Conservation (phyloP, 2,888 invertebrate species). For the Heteromyza rotundicornis region DNA sequence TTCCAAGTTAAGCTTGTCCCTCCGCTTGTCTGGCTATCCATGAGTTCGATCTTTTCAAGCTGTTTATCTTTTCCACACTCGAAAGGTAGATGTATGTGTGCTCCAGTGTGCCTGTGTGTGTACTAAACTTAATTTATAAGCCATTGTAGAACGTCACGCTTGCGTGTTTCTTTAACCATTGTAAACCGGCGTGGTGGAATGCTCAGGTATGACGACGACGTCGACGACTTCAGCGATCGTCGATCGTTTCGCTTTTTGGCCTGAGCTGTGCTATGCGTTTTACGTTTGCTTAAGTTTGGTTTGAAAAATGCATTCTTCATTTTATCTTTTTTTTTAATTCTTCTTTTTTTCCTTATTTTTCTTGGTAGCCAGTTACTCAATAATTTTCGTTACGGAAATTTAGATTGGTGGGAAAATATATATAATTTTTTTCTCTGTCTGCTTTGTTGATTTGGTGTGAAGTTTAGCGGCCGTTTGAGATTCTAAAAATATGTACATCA, state of each 20-base stretch:
- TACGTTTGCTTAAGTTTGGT: background rate
- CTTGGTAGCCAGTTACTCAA: constrained; percentile 6
- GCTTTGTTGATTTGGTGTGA: background rate
- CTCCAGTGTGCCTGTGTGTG: background rate
- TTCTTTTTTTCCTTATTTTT: background rate
- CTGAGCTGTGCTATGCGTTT: background rate
- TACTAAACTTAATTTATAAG: constrained; percentile 15
- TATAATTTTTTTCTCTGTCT: background rate
- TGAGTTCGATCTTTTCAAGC: background rate
- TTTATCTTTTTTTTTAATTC: constrained; percentile 9
- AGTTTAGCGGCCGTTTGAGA: background rate
- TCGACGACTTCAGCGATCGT: background rate
- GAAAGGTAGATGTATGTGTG: background rate
- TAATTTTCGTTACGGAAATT: constrained; percentile 21
- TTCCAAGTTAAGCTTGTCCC: background rate
- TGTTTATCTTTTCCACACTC: constrained; percentile 15
- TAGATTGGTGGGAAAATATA: constrained; percentile 22
- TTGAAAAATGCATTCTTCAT: constrained; percentile 19
- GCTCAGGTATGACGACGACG: no score
- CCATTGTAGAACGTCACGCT: constrained; percentile 16
- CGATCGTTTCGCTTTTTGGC: background rate
- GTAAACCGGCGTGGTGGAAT: background rate
- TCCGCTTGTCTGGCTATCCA: background rate
- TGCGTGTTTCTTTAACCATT: constrained; percentile 11
- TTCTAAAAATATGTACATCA: background rate